Base-by-base conservation (phyloP, 1,140 invertebrate species). In the Brachionus paranguensis region DNA sequence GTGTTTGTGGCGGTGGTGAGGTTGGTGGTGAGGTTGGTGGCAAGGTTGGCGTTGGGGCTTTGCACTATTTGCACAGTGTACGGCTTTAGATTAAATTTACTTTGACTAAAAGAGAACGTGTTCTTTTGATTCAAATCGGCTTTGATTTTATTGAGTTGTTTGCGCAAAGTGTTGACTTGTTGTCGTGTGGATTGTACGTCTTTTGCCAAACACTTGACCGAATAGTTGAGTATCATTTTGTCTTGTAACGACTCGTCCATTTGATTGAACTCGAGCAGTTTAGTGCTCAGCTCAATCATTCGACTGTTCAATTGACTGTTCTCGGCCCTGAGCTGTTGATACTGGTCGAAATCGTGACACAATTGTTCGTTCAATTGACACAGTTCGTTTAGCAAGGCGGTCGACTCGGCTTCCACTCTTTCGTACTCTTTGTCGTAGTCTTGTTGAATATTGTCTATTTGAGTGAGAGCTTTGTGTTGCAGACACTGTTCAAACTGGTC, bases 221-320 rank as follows among this genome's bases (percentile, higher is more conserved):
- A 50, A 76, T 50, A 76, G 43, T 76, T 76, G 12, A 76, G 11
- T 50, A 76, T 76, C 47, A 76, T 20, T 50, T 76, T 50, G 7
- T 47, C 43, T 76, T 76, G 72, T 7, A 20, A 12, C 1, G 41
- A 27, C 47, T 76, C 12, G 24, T 76, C 45, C 72, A 76, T 33
- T 29, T 45, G 24, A n/a, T 27, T 76, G 11, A 76, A 76, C 3
- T 47, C 41, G 72, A 24, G 11, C 43, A 76, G 12, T 27, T 50
- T 76, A 0, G 20, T 14, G 72, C 72, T 76, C 27, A 76, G n/a
- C 14, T 76, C 72, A 4, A 76, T 76, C 20, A 76, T 27, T 50
- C 72, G 72, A 27, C n/a, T 50, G 20, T 76, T 76, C 14, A 76
- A 24, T 17, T 43, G 20, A 45, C 12, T 24, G n/a, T 50, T 76